Percentiles rank a stretch among this genome's conserved stretches.
phyloP scores from a whole-genome alignment of 1,140 invertebrate species.

The Stegodyphus dumicola region DNA sequence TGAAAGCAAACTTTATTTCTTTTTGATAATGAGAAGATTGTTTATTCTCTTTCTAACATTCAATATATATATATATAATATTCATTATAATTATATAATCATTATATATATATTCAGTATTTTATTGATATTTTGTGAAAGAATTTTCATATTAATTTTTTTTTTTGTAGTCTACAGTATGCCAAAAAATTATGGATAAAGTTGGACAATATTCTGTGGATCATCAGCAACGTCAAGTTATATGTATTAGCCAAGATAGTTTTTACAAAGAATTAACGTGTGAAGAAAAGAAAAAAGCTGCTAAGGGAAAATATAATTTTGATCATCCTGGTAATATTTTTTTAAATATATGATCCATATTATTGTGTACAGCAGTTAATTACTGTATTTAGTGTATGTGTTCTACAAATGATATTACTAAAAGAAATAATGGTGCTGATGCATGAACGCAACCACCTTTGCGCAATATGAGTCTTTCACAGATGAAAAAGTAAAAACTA shows the following conservation, averaged over 20 bases:
- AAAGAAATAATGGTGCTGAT: no score
- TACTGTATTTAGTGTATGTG: no score
- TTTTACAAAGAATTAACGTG: conserved; percentile 90
- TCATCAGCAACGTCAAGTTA: conserved; percentile 87
- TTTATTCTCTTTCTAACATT: no score
- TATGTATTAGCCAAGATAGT: conserved; percentile 94
- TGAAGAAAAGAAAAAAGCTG: conserved; percentile 85
- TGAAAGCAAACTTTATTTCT: no score
- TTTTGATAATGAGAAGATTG: no score
- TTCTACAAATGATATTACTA: no score
- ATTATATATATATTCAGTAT: no score
- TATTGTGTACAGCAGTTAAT: no score
- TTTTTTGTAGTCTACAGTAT: conserved; percentile 88
- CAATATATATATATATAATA: conserved; percentile 16
- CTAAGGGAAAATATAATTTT: conserved; percentile 94
- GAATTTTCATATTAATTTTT: conserved; percentile 1
- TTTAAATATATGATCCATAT: no score
- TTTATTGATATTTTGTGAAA: neutral
- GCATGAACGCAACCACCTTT: no score
- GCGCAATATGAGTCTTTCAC: no score
- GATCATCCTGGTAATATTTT: conserved; percentile 84
- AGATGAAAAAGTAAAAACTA: no score
- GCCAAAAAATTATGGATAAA: conserved; percentile 94
- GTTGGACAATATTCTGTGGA: conserved; percentile 88
- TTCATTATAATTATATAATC: neutral